Base-by-base conservation (phyloP, 1,140 invertebrate genomes). In the Stegodyphus mimosarum region DNA sequence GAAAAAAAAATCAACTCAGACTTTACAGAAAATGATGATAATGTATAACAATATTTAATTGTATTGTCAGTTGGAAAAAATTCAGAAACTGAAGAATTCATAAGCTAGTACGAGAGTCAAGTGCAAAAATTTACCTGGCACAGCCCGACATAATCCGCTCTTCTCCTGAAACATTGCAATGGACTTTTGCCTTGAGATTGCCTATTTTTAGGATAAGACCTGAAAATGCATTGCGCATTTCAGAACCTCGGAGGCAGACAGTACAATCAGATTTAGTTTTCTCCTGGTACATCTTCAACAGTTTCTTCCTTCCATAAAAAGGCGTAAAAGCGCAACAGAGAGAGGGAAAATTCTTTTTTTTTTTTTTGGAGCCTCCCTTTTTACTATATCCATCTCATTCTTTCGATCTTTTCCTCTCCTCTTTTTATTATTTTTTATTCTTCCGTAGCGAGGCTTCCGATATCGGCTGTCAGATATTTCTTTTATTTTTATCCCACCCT, bases 261-360 rank as follows among this genome's bases (percentile, higher is more conserved):
- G 72, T 60, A 66, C 80, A 83, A 83, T 83, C 80, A 83, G 80
- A 83, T 83, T 83, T 83, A 83, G 70, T 83, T 74, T 73, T 48
- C 80, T 74, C 70, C n/a, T 74, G 70, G 70, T 74, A 66, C 70
- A 83, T 74, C 70, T 72, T 83, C 80, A 83, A 83, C 80, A 83
- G 80, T 74, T 83, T 74, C 60, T 53, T 72, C 50, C 71, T n/a
- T 64, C 80, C 55, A 83, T 83, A 83, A 83, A 83, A 48, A 71
- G 51, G 52, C n/a, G 78, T 17, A 66, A 69, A 78, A 81, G 78
- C 66, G 78, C 80, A 83, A 83, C 80, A 74, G 80, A 83, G 71
- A 51, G 50, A 51, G 9, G 9, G 15, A 33, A n/a, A 33, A n/a
- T n/a, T 33, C 9, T 53, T 17, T 73, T 50, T 48, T 63, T 75